phyloP scores from a whole-genome alignment of 2,797 vertebrate genomes.

The Strix occidentalis region DNA sequence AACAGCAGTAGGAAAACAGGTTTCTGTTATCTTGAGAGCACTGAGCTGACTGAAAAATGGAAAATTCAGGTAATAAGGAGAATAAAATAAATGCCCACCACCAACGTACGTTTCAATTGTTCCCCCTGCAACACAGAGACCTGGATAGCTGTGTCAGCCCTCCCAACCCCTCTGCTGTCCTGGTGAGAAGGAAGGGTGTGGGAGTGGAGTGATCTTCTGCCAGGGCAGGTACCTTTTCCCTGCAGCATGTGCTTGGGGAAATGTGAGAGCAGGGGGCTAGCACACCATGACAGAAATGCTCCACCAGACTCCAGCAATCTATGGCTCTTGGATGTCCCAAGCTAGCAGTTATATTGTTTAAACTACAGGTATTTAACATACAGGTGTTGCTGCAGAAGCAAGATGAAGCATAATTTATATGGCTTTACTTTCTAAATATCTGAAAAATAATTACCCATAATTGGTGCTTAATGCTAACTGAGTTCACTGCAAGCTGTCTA shows the following conservation, averaged over 20 bases:
- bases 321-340: not conserved
- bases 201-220: not conserved
- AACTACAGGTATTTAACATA: not conserved
- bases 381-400: not conserved
- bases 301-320: not conserved
- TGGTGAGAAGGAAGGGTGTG: fast-evolving
- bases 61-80: not conserved
- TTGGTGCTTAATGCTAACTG: not conserved
- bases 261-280: not conserved
- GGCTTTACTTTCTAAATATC: not conserved
- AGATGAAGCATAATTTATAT: not conserved
- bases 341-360: not conserved
- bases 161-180: not conserved
- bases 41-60: not conserved
- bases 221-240: not conserved
- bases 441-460: slow-evolving; percentile 11
- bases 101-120: not conserved
- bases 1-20: not conserved
- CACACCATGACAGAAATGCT: not conserved
- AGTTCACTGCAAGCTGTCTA: not conserved
- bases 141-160: fast-evolving
- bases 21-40: not conserved
- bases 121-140: not conserved
- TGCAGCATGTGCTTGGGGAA: not conserved
- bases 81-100: not conserved